Percentiles rank a stretch among this genome's conserved stretches.
Evolutionary conservation across 2,888 invertebrate genomes (phyloP).

Genomic region (Exephanes ischioxanthus): DNA sequence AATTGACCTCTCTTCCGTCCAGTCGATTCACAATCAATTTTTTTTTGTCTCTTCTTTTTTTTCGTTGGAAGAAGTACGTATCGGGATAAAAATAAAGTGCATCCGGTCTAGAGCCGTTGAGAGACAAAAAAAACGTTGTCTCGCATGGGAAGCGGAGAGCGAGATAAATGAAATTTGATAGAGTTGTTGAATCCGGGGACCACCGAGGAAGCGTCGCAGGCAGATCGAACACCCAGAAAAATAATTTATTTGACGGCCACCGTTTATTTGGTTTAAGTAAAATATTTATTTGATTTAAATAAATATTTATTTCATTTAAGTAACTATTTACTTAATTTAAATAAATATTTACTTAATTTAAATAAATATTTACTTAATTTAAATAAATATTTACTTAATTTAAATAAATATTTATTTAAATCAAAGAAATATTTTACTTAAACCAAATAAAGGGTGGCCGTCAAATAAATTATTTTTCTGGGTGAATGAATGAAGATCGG

Average conservation of each 20-base stretch:
- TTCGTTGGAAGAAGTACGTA: constrained; percentile 13
- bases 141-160: neutral
- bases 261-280: too few relatives aligned
- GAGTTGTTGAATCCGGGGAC: constrained; percentile 24
- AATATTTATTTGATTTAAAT: too few relatives aligned
- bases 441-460: too few relatives aligned
- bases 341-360: too few relatives aligned
- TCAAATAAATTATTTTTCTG: too few relatives aligned
- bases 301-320: too few relatives aligned
- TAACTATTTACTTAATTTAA: too few relatives aligned
- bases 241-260: too few relatives aligned
- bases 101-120: constrained; percentile 27
- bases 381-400: too few relatives aligned
- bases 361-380: too few relatives aligned
- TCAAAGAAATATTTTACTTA: too few relatives aligned
- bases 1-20: constrained; percentile 14
- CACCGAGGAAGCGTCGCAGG: constrained; percentile 5
- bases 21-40: constrained; percentile 16
- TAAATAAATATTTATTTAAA: too few relatives aligned
- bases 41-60: neutral
- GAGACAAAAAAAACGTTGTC: constrained; percentile 6
- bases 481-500: constrained; percentile 27
- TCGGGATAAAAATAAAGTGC: constrained; percentile 8
- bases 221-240: neutral
- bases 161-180: constrained; percentile 14